Percentiles rank a stretch among this genome's conserved stretches.
phyloP scores from a whole-genome alignment of 2,113 vertebrate genomes.

The Rhagologus leucostigma region DNA sequence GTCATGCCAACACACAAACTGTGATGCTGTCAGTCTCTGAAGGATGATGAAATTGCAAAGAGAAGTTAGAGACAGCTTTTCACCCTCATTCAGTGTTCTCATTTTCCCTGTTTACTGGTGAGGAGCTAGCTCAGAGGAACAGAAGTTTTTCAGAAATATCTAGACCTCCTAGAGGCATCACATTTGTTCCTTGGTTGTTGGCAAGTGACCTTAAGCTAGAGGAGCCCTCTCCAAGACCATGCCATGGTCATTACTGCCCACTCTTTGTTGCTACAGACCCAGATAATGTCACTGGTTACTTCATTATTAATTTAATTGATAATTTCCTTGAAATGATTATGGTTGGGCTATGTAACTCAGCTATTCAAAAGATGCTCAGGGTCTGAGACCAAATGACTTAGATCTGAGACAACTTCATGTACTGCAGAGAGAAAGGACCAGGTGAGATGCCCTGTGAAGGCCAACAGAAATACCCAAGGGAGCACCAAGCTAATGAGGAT shows the following conservation, averaged over 20 bases:
- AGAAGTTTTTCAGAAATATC: background rate
- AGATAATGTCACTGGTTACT: background rate
- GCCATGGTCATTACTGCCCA: background rate
- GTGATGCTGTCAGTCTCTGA: background rate
- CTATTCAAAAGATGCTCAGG: background rate
- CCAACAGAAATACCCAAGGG: background rate
- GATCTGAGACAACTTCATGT: background rate
- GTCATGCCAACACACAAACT: background rate
- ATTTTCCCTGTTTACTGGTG: background rate
- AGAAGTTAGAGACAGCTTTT: background rate
- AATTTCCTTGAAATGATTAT: background rate
- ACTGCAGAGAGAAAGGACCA: background rate
- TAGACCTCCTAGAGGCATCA: background rate
- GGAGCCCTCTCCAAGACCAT: background rate
- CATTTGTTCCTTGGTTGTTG: background rate
- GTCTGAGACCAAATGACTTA: background rate
- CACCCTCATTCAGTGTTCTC: background rate
- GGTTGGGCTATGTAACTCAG: accelerated
- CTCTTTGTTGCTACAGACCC: background rate
- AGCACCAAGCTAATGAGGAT: background rate
- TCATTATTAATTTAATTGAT: background rate
- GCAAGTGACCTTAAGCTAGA: background rate
- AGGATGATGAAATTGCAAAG: background rate
- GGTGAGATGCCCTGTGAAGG: background rate
- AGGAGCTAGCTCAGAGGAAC: background rate